Base-by-base conservation (phyloP, 1,140 invertebrate genomes). In the Dolichoris vasculosae region DNA sequence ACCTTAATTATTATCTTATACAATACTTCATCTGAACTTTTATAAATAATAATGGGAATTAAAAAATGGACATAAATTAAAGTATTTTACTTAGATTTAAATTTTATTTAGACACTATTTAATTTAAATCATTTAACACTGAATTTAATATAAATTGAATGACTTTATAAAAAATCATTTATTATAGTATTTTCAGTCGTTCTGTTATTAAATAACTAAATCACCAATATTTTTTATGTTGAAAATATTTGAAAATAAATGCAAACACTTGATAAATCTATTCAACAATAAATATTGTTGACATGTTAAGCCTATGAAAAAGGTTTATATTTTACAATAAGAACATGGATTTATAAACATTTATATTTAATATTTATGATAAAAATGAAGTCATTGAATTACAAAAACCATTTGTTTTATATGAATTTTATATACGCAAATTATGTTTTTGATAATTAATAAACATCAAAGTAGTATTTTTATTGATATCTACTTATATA, bases 381-480 rank as follows among this genome's bases (percentile, higher is more conserved):
- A 78, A 59, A 63, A 63, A 79, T 38, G 55, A 51, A 77, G 20
- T 38, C 20, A 69, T 67, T 67, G 6, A 77, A 77, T 59, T 35
- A 15, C 46, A 48, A 51, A 17, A 51, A 51, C 15, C 55, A 35
- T 71, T 71, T 20, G 13, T n/a, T 30, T 30, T 3, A 32, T 46
- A 13, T 77, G 32, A 51, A 32, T n/a, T 79, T 9, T 30, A 59
- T 40, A n/a, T 40, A 63, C 13, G 32, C 48, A 59, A 79, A n/a
- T 63, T 55, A 26, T 79, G 35, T 78, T 59, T 55, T 78, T 59
- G 32, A 79, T 63, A 63, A 63, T 79, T 23, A 30, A 79, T 79
- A 77, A 77, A 79, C 35, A 59, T 32, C 35, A 40, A 79, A 55
- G 38, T 78, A 35, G n/a, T 55, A 55, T 30, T 55, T 51, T 59